Evolutionary conservation across 2,888 invertebrate species (phyloP).

Genomic region (Serripes groenlandicus): DNA sequence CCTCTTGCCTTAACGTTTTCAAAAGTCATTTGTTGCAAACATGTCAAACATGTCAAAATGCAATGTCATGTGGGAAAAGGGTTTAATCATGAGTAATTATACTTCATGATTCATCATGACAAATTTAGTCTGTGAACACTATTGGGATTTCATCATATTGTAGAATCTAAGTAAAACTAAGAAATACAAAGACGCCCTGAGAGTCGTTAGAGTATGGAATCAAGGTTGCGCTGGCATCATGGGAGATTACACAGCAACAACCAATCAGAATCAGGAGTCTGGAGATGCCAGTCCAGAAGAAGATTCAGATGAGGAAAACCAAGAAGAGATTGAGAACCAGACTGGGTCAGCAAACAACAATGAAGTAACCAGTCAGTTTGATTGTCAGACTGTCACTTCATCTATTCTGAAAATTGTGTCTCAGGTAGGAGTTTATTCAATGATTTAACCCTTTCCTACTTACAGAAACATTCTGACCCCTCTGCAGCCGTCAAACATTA

Average conservation of each 20-base stretch:
- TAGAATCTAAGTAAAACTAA: slow-evolving; percentile 68
- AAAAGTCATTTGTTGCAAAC: not conserved
- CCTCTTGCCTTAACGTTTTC: not conserved
- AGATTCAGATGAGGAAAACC: slow-evolving; percentile 8
- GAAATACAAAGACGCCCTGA: slow-evolving; percentile 59
- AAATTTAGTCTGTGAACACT: not conserved
- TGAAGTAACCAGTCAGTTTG: slow-evolving; percentile 17
- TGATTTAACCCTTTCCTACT: not conserved
- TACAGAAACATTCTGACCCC: no score
- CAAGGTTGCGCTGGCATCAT: slow-evolving; percentile 12
- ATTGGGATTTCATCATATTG: not conserved
- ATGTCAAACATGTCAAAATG: not conserved
- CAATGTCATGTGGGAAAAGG: no score
- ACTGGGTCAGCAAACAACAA: not conserved
- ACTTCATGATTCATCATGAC: no score
- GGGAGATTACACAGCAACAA: slow-evolving; percentile 12
- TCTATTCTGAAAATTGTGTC: slow-evolving; percentile 54
- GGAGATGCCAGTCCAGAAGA: not conserved
- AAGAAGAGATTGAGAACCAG: slow-evolving; percentile 5
- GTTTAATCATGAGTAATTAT: no score
- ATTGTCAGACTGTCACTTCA: slow-evolving; percentile 42
- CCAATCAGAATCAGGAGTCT: not conserved
- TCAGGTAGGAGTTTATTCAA: slow-evolving; percentile 57
- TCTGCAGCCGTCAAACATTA: no score
- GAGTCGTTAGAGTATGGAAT: slow-evolving; percentile 59